These are phyloP conservation scores for Hassar affinis DNA, from an alignment of 2,113 vertebrate species.

Conservation along the genomic window DNA sequence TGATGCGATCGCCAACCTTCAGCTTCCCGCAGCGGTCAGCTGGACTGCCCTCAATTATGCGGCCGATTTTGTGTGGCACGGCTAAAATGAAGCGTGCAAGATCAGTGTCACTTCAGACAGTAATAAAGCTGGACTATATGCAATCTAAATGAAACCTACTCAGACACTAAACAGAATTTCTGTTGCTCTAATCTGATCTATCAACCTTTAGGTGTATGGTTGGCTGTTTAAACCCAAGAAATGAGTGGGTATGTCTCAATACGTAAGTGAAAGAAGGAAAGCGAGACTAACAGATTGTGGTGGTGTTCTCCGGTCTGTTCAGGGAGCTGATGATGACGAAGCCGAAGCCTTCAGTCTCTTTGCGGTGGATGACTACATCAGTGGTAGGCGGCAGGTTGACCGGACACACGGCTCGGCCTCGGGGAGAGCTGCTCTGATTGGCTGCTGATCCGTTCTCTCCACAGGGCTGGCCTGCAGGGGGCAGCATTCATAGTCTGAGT, in stretches of 20 bases:
- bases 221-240: neutral
- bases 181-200: neutral
- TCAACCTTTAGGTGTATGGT: neutral
- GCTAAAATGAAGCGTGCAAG: conserved; percentile 66
- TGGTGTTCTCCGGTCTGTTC: conserved; percentile 88
- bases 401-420: conserved; percentile 80
- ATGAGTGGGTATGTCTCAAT: neutral
- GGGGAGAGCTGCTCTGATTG: conserved; percentile 93
- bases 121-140: neutral
- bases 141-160: neutral
- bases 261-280: neutral
- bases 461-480: conserved; percentile 82
- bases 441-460: conserved; percentile 91
- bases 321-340: conserved; percentile 99
- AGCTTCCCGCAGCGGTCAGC: conserved; percentile 94
- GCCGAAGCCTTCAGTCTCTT: conserved; percentile 96
- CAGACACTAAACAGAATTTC: neutral
- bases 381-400: conserved; percentile 82
- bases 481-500: conserved; percentile 24
- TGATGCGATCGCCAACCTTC: conserved; percentile 97
- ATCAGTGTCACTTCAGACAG: neutral
- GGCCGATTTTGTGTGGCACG: conserved; percentile 98
- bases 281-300: conserved; percentile 87
- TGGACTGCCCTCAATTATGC: conserved; percentile 97
- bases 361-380: conserved; percentile 93